Evolutionary conservation across 1,140 invertebrate species (phyloP), one percentile per base, ranked within the genome.

Genomic region (Latrodectus geometricus): DNA sequence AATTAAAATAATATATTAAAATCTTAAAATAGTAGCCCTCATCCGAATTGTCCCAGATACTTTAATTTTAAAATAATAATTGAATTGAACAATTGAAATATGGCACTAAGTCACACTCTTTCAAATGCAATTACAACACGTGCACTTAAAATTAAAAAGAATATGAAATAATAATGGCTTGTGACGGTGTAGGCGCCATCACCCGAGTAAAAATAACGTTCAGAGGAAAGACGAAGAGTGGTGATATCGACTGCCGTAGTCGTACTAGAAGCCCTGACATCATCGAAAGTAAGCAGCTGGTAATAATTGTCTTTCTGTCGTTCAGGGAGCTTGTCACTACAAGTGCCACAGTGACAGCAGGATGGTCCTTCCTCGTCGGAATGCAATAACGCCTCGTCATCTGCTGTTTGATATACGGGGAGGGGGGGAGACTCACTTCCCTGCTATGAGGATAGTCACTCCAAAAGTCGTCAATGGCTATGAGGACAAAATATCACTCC

Each of bases 311-410:
- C 83, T 54, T 61, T 56, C 50, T n/a, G 72, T 84, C 54, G 17
- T 61, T 17, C 54, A 76, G 23, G 73, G 35, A 23, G 72, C 72
- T 84, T 84, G 82, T 84, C 82, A 86, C 75, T 86, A 86, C 83
- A 86, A 86, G 75, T 86, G 83, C 75, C 50, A 74, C 80, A 68
- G 65, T 84, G 82, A 79, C 65, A 65, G 61, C 83, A 86, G 66
- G 65, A 86, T 78, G 35, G 83, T 65, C 23, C 83, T 78, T 56
- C 23, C 83, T 78, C 48, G 83, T 56, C 21, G 83, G 74, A 86
- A 86, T 78, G 83, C 75, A 86, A 86, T 86, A 86, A 77, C 83
- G 83, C 23, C 75, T 77, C 54, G 74, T 61, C 52, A 21, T 35
- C 54, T 78, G 49, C 77, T 86, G 77, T 86, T 86, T 86, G 83